A percentile compares a stretch with the other conserved stretches of the same genome.
These are phyloP conservation scores for Gallirallus australis DNA, from an alignment of 2,797 vertebrate species.

Conservation along the genomic window DNA sequence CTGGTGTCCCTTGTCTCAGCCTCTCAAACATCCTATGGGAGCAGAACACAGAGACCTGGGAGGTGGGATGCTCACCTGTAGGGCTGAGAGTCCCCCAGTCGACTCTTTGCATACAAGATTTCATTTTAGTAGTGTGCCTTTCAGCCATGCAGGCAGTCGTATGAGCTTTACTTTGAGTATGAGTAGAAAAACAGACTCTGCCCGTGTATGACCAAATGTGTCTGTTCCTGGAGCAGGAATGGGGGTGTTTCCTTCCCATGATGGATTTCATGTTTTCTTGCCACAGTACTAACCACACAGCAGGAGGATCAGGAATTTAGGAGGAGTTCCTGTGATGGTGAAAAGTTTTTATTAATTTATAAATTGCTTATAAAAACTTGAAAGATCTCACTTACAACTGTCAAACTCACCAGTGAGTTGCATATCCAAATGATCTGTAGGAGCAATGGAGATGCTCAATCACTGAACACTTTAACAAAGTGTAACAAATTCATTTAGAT, in stretches of 20 bases:
- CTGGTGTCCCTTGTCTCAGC: rapidly evolving
- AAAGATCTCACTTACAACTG: neutral
- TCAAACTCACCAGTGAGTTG: neutral
- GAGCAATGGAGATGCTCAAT: neutral
- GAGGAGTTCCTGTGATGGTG: neutral
- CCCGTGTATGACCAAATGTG: too few species aligned
- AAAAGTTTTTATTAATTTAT: neutral
- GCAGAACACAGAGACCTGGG: neutral
- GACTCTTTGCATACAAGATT: neutral
- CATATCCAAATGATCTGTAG: neutral
- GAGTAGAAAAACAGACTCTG: neutral
- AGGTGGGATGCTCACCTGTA: neutral
- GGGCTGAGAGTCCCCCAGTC: neutral
- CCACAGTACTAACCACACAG: neutral
- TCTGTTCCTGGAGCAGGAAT: neutral
- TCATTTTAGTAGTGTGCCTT: neutral
- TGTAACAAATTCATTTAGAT: neutral
- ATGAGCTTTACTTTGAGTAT: rapidly evolving
- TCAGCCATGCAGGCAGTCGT: neutral
- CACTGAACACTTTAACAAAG: neutral
- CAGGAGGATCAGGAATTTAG: neutral
- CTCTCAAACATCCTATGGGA: neutral
- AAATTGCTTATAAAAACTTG: neutral
- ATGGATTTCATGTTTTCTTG: neutral
- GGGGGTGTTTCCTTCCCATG: rapidly evolving